Base-by-base conservation (phyloP, 2,888 invertebrate species). In the Eustalomyia histrio region DNA sequence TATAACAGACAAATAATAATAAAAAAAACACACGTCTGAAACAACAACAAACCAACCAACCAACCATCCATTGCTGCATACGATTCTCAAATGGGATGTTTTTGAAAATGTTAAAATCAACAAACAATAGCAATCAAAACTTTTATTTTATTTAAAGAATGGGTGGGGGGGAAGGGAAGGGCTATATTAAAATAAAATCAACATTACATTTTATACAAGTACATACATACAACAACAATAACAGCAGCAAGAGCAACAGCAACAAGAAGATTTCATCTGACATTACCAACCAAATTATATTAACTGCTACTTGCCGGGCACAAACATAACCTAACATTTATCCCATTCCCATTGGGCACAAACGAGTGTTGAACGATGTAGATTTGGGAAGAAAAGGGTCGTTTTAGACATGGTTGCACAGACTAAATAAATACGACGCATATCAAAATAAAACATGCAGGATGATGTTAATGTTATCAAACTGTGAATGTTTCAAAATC, bases 261-360 rank as follows among this genome's bases (percentile, higher is more conserved):
- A 71, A 78, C 50, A 78, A 65, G 8, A 29, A 57, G 65, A 76
- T 79, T 73, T 69, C 69, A 81, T 74, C 76, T 65, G 55, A 61
- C 16, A 78, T 65, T 80, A 71, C 33, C 67, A 67, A 71, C 64
- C 61, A 81, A 81, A 81, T 81, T 78, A 78, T 76, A 81, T 81
- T 81, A 81, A 81, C 80, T 81, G 74, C 80, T 76, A 81, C 73
- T 81, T 81, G 80, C 69, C 76, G 80, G 80, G 69, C 47, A 73
- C 73, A 80, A 80, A 80, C 53, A 61, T n/a, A 18, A 18, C 29
- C 29, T 29, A 29, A 76, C 73, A 69, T 64, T 69, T 64, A 71
- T 80, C 53, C 72, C 65, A 78, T 72, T 67, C 61, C 78, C 78
- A 58, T 72, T 67, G 78, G 78, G 78, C 60, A 78, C 72, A 67